phyloP scores from a whole-genome alignment of 2,797 vertebrate genomes.

The Epinephelus malabaricus region DNA sequence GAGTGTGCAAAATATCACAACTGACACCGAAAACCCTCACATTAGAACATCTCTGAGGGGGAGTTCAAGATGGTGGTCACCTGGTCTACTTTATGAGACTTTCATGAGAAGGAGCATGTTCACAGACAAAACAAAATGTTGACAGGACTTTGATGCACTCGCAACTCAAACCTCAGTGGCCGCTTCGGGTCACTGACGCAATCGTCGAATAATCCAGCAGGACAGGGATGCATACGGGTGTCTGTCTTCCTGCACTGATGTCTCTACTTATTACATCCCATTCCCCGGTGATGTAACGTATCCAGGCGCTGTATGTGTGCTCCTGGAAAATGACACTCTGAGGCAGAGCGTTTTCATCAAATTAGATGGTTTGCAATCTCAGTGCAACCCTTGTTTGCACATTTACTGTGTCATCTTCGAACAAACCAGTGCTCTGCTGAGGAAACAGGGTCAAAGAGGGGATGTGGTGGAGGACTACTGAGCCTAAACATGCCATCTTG shows the following conservation, averaged over 20 bases:
- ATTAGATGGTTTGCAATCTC: constrained; percentile 55
- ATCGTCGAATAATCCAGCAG: constrained; percentile 56
- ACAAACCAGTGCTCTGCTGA: neutral
- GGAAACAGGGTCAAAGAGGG: neutral
- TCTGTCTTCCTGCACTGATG: constrained; percentile 55
- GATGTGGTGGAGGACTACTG: neutral
- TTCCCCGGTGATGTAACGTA: constrained; percentile 51
- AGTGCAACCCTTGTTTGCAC: constrained; percentile 26
- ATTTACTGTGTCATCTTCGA: constrained; percentile 5
- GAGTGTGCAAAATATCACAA: constrained; percentile 40
- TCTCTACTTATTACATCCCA: constrained; percentile 40
- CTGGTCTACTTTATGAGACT: neutral
- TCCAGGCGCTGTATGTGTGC: constrained; percentile 35
- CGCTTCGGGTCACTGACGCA: constrained; percentile 55
- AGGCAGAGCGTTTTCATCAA: constrained; percentile 39
- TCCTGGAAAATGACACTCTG: constrained; percentile 43
- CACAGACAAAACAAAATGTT: constrained; percentile 12
- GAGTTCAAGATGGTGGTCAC: neutral
- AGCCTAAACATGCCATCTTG: neutral
- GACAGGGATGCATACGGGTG: constrained; percentile 30
- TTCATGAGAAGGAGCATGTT: neutral
- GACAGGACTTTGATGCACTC: constrained; percentile 58
- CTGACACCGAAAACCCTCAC: neutral
- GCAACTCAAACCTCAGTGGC: constrained; percentile 23
- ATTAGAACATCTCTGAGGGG: neutral